phyloP scores from a whole-genome alignment of 2,888 invertebrate genomes.

The Limenitis arthemis region DNA sequence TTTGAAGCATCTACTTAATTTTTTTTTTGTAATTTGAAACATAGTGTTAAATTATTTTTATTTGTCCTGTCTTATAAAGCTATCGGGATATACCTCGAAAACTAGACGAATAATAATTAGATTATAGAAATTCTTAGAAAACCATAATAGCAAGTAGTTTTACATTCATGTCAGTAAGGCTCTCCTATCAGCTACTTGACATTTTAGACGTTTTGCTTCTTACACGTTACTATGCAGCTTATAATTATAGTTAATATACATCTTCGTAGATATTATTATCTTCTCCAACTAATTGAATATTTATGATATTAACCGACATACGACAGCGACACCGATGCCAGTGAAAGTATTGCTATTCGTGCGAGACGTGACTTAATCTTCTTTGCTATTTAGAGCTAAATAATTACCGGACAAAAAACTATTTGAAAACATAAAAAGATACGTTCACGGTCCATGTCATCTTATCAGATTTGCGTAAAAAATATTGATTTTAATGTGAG shows the following conservation, averaged over 20 bases:
- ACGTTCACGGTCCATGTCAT: not conserved
- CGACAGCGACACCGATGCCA: slow-evolving; percentile 1
- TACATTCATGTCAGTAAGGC: too few species aligned
- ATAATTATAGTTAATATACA: not conserved
- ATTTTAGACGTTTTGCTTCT: too few species aligned
- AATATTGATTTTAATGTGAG: too few species aligned
- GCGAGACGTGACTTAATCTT: slow-evolving; percentile 20
- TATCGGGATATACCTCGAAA: not conserved
- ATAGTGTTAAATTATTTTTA: too few species aligned
- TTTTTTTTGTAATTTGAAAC: too few species aligned
- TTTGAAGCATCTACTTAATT: too few species aligned
- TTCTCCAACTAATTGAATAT: slow-evolving; percentile 2
- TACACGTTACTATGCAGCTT: too few species aligned
- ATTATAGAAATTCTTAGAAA: too few species aligned
- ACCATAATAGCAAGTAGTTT: not conserved
- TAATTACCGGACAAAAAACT: slow-evolving; percentile 1
- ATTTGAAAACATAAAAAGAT: not conserved
- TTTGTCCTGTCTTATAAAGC: too few species aligned
- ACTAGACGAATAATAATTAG: too few species aligned
- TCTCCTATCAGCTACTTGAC: too few species aligned
- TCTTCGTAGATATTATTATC: too few species aligned
- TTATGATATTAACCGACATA: not conserved
- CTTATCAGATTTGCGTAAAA: not conserved
- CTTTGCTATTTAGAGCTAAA: slow-evolving; percentile 5
- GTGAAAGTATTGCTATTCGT: slow-evolving; percentile 19